A percentile compares a stretch with the other conserved stretches of the same genome.
phyloP scores from a whole-genome alignment of 2,888 invertebrate genomes.

The Ophioninae sp. region DNA sequence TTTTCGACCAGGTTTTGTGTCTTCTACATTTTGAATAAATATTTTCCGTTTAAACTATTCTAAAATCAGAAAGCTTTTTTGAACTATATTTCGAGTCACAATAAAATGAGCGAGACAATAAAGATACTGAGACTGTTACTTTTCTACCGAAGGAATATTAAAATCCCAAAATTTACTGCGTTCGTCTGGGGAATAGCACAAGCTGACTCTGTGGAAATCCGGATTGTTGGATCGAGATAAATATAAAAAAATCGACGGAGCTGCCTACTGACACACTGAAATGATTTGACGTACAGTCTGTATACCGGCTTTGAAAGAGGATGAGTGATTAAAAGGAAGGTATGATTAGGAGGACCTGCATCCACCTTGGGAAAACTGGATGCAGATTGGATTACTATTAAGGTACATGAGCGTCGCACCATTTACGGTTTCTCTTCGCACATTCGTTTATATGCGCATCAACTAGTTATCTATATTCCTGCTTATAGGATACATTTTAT shows the following conservation, averaged over 20 bases:
- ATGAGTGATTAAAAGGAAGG: not conserved
- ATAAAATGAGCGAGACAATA: not conserved
- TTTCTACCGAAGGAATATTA: constrained; percentile 33
- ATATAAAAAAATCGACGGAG: constrained; percentile 25
- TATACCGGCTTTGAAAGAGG: constrained; percentile 35
- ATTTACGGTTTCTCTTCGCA: constrained; percentile 44
- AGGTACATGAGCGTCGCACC: constrained; percentile 68
- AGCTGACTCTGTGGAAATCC: not conserved
- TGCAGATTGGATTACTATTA: constrained; percentile 72
- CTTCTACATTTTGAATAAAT: not conserved
- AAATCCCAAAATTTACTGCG: not conserved
- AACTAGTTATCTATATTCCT: constrained; percentile 71
- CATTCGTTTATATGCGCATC: constrained; percentile 36
- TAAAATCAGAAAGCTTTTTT: not conserved
- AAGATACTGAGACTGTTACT: constrained; percentile 3
- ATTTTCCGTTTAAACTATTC: not conserved
- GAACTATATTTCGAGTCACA: not conserved
- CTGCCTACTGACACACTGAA: constrained; percentile 12
- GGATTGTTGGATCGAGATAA: not conserved
- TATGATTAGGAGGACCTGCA: constrained; percentile 22
- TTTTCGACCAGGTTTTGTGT: not conserved
- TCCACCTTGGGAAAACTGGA: constrained; percentile 44
- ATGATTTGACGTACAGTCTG: not conserved
- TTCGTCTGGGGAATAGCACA: constrained; percentile 44
- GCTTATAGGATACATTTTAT: constrained; percentile 69